Evolutionary conservation across 1,140 invertebrate species (phyloP), one percentile per base, ranked within the genome.

Genomic region (Steinernema khuongi): DNA sequence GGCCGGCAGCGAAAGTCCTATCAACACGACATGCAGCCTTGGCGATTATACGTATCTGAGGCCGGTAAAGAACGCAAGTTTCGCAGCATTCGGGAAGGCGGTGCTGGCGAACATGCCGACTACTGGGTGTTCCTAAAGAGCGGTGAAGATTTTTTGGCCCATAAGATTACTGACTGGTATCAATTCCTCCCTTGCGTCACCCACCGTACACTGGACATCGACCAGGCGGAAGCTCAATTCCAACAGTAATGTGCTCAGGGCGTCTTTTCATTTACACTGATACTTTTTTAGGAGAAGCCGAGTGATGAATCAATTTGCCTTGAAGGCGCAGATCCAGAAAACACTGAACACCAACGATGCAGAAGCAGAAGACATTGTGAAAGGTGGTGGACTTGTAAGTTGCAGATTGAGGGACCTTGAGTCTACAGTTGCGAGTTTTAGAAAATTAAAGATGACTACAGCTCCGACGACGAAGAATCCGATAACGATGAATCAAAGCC

Each of bases 261-360:
- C 7, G 30, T 69, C 11, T 67, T 72, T n/a, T 11, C 28, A 17
- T 70, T 73, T 29, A 19, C 41, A 74, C n/a, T 43, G 28, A 2
- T 73, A 7, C 69, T 7, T 7, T 73, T 74, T 75, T 66, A 76
- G 74, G 18, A 74, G 83, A 17, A 76, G 78, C 44, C 79, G 79
- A 71, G 83, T 84, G 18, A 80, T 84, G 71, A 84, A 84, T 74
- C 83, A 85, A 32, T 84, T 84, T 74, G 83, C 83, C 28, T 60
- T 85, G 36, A 83, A 85, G 75, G 81, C 83, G 11, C 77, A 84
- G 41, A 84, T 84, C 22, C 71, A 81, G 66, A 72, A 81, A 33
- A 69, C 75, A 70, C 14, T 84, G 43, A 79, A 79, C 43, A 77
- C 77, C 17, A 66, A 74, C 14, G 83, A 83, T 26, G 83, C 84